Conservation (phyloP, 2,888 invertebrate species). For the Drosophila affinis region DNA sequence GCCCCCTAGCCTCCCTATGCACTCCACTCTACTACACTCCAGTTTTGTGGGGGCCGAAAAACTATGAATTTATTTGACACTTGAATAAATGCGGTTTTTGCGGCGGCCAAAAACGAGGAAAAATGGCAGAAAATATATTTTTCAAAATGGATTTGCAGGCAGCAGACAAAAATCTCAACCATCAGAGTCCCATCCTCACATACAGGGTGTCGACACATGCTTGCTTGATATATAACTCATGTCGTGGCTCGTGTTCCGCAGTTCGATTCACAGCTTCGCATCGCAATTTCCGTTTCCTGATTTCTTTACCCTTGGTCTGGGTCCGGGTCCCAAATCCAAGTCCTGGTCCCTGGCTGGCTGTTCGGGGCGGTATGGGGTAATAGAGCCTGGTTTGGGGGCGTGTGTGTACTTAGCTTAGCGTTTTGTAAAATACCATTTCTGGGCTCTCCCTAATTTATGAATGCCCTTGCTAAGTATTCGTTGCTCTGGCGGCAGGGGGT, state of each 20-base stretch:
- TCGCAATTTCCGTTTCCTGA: slow-evolving; percentile 75
- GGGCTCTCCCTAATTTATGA: slow-evolving; percentile 67
- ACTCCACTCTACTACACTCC: not conserved
- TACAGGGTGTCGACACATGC: slow-evolving; percentile 33
- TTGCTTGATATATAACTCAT: slow-evolving; percentile 62
- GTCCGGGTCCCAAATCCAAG: not conserved
- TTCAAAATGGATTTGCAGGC: slow-evolving; percentile 48
- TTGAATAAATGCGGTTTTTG: slow-evolving; percentile 81
- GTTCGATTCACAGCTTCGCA: slow-evolving; percentile 80
- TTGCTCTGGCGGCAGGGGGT: slow-evolving; percentile 53
- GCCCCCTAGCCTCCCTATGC: not conserved
- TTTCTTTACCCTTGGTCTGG: slow-evolving; percentile 61
- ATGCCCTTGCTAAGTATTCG: slow-evolving; percentile 60
- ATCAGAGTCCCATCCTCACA: slow-evolving; percentile 8
- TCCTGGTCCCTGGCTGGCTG: not conserved
- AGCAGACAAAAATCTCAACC: slow-evolving; percentile 34
- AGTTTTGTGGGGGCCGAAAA: slow-evolving; percentile 41
- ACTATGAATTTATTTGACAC: slow-evolving; percentile 82
- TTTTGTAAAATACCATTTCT: slow-evolving; percentile 68
- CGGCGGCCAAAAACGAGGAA: slow-evolving; percentile 64
- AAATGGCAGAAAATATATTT: slow-evolving; percentile 74
- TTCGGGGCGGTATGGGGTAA: not conserved
- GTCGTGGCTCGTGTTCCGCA: slow-evolving; percentile 62
- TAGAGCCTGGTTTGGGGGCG: slow-evolving; percentile 9
- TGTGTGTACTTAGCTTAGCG: slow-evolving; percentile 69